These are phyloP conservation scores for Sialia sialis DNA, from an alignment of 2,113 vertebrate species.

Conservation along the genomic window DNA sequence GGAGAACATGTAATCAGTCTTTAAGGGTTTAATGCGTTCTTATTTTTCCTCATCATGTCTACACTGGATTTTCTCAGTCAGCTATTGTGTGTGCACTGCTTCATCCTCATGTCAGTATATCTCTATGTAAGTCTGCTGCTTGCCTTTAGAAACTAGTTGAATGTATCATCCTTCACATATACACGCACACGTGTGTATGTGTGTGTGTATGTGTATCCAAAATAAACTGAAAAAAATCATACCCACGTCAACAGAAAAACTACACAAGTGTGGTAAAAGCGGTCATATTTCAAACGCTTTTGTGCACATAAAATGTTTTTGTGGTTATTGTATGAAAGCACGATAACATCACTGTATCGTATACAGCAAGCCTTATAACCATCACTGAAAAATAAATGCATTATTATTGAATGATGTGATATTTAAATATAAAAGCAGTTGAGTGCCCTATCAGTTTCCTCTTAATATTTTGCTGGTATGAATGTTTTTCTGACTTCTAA, in stretches of 20 bases:
- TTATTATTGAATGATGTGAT: constrained; percentile 70
- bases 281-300: background rate
- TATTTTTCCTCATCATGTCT: background rate
- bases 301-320: constrained; percentile 7
- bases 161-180: background rate
- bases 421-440: constrained; percentile 74
- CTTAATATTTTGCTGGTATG: constrained; percentile 70
- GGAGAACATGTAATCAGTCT: background rate
- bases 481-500: constrained; percentile 80
- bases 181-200: rapidly evolving
- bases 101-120: background rate
- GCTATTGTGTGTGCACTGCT: constrained; percentile 28
- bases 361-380: constrained; percentile 35
- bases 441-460: constrained; percentile 76
- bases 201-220: background rate
- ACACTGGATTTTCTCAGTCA: background rate
- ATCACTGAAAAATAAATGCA: constrained; percentile 60
- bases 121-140: constrained; percentile 37
- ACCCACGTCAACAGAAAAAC: background rate
- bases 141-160: constrained; percentile 12
- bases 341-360: background rate
- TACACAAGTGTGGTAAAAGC: background rate
- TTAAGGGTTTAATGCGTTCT: background rate
- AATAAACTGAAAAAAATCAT: background rate
- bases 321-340: background rate